A percentile compares a stretch with the other conserved stretches of the same genome.
Evolutionary conservation across 2,888 invertebrate species (phyloP).

Genomic region (Lepidochitona cinerea): DNA sequence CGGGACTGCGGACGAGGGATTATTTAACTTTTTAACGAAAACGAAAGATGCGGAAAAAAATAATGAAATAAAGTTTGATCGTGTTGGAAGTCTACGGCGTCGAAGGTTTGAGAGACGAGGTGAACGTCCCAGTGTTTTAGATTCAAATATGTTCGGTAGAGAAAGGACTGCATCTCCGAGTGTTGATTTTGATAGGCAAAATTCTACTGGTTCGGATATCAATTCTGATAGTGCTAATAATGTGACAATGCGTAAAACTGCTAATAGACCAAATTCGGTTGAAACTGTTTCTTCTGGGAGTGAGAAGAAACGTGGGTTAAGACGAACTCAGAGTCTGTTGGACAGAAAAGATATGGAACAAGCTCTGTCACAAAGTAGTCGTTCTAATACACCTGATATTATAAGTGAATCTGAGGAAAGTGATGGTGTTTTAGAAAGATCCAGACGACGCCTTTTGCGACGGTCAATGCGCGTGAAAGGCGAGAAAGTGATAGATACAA

Average conservation of each 20-base stretch:
- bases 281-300: background rate
- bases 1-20: conserved; percentile 45
- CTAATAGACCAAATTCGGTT: background rate
- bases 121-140: conserved; percentile 35
- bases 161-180: conserved; percentile 61
- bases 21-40: conserved; percentile 54
- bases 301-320: background rate
- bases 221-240: background rate
- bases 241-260: background rate
- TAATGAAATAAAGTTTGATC: conserved; percentile 47
- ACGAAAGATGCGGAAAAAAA: conserved; percentile 29
- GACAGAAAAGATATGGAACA: conserved; percentile 14
- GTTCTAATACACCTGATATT: background rate
- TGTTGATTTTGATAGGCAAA: conserved; percentile 10
- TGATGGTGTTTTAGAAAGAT: background rate
- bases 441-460: background rate
- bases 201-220: background rate
- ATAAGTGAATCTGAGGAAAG: background rate
- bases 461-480: background rate
- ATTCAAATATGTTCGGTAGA: conserved; percentile 44
- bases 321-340: background rate
- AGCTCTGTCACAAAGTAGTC: background rate
- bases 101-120: conserved; percentile 44
- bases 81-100: conserved; percentile 54
- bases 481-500: background rate